A percentile compares a stretch with the other conserved stretches of the same genome.
phyloP scores from a whole-genome alignment of 2,888 invertebrate species.

The Clostera curtula region DNA sequence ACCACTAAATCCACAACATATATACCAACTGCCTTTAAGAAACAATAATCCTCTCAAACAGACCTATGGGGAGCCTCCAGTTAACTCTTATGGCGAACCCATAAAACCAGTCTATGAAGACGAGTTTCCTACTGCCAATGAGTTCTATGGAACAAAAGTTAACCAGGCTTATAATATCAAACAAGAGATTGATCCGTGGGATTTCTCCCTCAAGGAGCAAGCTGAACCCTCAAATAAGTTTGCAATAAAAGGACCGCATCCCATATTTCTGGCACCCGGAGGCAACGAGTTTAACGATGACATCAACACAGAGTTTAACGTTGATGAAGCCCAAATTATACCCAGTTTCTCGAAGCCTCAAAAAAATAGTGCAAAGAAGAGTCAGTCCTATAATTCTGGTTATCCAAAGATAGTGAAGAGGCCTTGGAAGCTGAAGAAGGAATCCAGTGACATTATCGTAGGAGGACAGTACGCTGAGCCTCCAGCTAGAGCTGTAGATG shows the following conservation, averaged over 20 bases:
- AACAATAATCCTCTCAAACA: slow-evolving; percentile 22
- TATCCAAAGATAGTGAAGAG: slow-evolving; percentile 24
- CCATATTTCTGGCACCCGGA: slow-evolving; percentile 6
- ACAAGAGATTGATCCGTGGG: slow-evolving; percentile 27
- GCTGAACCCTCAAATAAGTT: slow-evolving; percentile 20
- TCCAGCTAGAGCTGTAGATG: slow-evolving; percentile 45
- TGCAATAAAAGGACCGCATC: slow-evolving; percentile 8
- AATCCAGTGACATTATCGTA: slow-evolving; percentile 36
- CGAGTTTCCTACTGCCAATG: slow-evolving; percentile 18
- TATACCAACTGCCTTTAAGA: no score
- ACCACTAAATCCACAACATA: slow-evolving; percentile 24
- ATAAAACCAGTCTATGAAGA: slow-evolving; percentile 25
- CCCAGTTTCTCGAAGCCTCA: slow-evolving; percentile 13
- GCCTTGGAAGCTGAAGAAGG: slow-evolving; percentile 28
- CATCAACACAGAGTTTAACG: neutral
- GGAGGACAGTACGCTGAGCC: slow-evolving; percentile 64
- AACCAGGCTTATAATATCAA: slow-evolving; percentile 17
- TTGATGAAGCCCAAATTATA: neutral
- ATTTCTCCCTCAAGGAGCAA: slow-evolving; percentile 20
- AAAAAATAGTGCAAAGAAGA: slow-evolving; percentile 32
- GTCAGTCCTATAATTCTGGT: slow-evolving; percentile 21
- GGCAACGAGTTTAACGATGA: slow-evolving; percentile 1
- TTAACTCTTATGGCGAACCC: slow-evolving; percentile 47
- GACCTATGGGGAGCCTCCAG: slow-evolving; percentile 39
- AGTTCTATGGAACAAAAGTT: slow-evolving; percentile 10